Evolutionary conservation across 1,140 invertebrate genomes (phyloP).

Genomic region (Lanistes nyassanus): DNA sequence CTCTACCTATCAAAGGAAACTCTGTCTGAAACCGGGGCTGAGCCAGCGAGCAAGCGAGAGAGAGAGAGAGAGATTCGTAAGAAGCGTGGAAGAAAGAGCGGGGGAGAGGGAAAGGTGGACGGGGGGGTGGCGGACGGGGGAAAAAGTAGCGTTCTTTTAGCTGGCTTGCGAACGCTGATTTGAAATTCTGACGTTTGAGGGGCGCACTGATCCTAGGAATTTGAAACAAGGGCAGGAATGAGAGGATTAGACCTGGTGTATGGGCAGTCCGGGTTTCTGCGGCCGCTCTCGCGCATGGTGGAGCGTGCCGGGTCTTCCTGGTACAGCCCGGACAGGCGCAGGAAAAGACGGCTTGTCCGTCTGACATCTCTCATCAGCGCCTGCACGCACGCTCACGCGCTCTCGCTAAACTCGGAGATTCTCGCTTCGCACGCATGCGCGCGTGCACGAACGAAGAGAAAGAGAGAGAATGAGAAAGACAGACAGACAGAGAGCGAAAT

Average conservation of each 20-base stretch:
- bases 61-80: not conserved
- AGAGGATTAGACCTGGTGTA: conserved; percentile 7
- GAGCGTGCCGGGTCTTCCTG: not conserved
- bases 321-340: too few relatives aligned
- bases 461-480: too few relatives aligned
- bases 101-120: not conserved
- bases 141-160: not conserved
- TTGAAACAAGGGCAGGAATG: conserved; percentile 10
- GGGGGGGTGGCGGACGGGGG: not conserved
- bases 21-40: not conserved
- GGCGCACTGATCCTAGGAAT: conserved; percentile 4
- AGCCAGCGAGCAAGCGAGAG: not conserved
- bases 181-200: conserved; percentile 11
- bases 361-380: too few relatives aligned
- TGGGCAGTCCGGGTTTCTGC: not conserved
- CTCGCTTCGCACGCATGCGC: too few relatives aligned
- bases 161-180: conserved; percentile 1
- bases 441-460: too few relatives aligned
- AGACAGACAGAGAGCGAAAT: too few relatives aligned
- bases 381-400: too few relatives aligned
- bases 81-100: not conserved
- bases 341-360: too few relatives aligned
- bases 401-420: too few relatives aligned
- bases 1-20: conserved; percentile 29
- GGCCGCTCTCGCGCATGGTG: not conserved